phyloP scores from a whole-genome alignment of 2,113 vertebrate genomes.

The Amblyopsis rosae region DNA sequence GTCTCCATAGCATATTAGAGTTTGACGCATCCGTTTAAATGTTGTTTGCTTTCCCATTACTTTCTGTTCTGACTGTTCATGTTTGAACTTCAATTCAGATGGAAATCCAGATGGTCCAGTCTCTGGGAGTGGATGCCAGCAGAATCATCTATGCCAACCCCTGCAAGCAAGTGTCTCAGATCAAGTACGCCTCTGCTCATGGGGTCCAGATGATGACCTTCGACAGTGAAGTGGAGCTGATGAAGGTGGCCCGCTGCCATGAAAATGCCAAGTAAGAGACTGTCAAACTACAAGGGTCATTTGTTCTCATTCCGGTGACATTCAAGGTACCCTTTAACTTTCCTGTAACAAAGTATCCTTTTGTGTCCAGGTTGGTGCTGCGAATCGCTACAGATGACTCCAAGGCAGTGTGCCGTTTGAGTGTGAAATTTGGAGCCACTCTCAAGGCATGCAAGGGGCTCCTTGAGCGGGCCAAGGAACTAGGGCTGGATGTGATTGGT shows the following conservation, averaged over 20 bases:
- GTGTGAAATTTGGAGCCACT: constrained; percentile 94
- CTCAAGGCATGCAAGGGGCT: constrained; percentile 90
- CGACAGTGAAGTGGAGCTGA: constrained; percentile 94
- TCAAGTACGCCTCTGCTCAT: constrained; percentile 91
- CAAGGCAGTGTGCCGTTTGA: constrained; percentile 91
- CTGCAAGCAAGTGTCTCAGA: constrained; percentile 97
- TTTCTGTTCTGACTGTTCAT: constrained; percentile 16
- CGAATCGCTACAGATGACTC: constrained; percentile 97
- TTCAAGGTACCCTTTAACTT: background rate
- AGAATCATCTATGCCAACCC: constrained; percentile 98
- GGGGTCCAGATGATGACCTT: constrained; percentile 99
- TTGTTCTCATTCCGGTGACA: background rate
- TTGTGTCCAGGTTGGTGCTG: constrained; percentile 84
- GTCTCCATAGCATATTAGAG: background rate
- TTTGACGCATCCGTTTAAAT: no score
- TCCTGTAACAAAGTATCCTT: background rate
- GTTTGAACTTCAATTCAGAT: constrained; percentile 72
- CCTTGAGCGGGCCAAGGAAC: constrained; percentile 88
- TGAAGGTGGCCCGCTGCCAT: constrained; percentile 93
- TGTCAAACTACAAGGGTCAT: background rate
- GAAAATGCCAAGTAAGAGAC: constrained; percentile 91
- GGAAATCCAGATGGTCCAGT: constrained; percentile 94
- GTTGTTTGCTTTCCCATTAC: background rate
- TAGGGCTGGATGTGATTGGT: constrained; percentile 88
- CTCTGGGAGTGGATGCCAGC: constrained; percentile 63